Conservation (phyloP, 2,797 vertebrate genomes). For the Erpetoichthys calabaricus region DNA sequence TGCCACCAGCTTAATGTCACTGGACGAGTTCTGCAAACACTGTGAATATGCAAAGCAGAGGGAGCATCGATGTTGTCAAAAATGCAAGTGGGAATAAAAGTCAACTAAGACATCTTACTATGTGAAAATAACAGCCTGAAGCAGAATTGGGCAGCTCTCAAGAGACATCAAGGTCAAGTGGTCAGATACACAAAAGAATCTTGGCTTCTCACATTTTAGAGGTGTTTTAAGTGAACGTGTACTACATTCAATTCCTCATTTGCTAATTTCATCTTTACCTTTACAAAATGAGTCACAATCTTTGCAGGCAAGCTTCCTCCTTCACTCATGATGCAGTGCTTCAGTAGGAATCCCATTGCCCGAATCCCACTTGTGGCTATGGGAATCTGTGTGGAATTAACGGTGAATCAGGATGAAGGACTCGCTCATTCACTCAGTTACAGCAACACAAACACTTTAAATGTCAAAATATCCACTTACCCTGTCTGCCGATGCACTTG, state of each 20-base stretch:
- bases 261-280: conserved; percentile 48
- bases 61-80: background rate
- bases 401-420: too few relatives aligned
- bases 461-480: conserved; percentile 38
- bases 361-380: conserved; percentile 85
- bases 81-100: background rate
- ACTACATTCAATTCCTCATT: too few relatives aligned
- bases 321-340: conserved; percentile 60
- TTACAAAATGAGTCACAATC: conserved; percentile 75
- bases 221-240: too few relatives aligned
- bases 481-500: conserved; percentile 77
- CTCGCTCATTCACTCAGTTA: too few relatives aligned
- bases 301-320: conserved; percentile 56
- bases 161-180: too few relatives aligned
- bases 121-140: too few relatives aligned
- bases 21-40: conserved; percentile 89
- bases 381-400: conserved; percentile 39
- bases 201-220: too few relatives aligned
- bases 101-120: too few relatives aligned
- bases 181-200: too few relatives aligned
- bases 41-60: conserved; percentile 11
- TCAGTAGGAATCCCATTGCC: conserved; percentile 85
- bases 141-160: too few relatives aligned
- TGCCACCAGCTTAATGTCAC: conserved; percentile 83
- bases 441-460: too few relatives aligned